Conservation (phyloP, 1,140 invertebrate species). For the Bombus pascuorum region DNA sequence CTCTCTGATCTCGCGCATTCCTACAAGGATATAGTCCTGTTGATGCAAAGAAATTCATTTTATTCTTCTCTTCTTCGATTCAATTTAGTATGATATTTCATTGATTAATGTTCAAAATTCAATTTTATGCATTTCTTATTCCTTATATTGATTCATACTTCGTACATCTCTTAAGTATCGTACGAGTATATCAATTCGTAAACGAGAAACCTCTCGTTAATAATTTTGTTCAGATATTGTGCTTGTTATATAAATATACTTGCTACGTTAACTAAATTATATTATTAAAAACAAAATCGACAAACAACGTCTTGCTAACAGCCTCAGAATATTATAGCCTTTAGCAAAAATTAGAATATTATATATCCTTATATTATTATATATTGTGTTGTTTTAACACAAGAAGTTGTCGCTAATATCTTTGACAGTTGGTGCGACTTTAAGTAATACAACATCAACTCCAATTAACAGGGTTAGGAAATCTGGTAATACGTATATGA, state of each 20-base stretch:
- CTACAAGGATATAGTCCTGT: slow-evolving; percentile 34
- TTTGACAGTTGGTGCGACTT: too few relatives aligned
- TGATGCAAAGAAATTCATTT: slow-evolving; percentile 33
- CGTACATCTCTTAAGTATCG: background rate
- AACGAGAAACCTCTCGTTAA: too few relatives aligned
- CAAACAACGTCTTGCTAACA: too few relatives aligned
- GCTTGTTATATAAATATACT: background rate
- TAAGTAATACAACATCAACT: too few relatives aligned
- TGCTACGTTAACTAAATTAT: background rate
- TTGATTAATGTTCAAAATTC: background rate
- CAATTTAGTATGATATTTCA: background rate
- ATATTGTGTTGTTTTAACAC: too few relatives aligned
- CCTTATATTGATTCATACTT: background rate
- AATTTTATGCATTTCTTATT: background rate
- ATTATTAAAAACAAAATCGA: background rate
- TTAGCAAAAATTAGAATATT: too few relatives aligned
- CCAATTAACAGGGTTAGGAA: background rate
- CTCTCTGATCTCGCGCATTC: slow-evolving; percentile 45
- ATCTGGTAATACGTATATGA: background rate
- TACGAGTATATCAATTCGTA: background rate
- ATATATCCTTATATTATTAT: too few relatives aligned
- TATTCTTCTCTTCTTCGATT: background rate
- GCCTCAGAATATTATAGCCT: too few relatives aligned
- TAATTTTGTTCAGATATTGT: too few relatives aligned
- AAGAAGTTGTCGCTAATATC: too few relatives aligned